Base-by-base conservation (phyloP, 2,888 invertebrate genomes). In the Metopia argyrocephala region DNA sequence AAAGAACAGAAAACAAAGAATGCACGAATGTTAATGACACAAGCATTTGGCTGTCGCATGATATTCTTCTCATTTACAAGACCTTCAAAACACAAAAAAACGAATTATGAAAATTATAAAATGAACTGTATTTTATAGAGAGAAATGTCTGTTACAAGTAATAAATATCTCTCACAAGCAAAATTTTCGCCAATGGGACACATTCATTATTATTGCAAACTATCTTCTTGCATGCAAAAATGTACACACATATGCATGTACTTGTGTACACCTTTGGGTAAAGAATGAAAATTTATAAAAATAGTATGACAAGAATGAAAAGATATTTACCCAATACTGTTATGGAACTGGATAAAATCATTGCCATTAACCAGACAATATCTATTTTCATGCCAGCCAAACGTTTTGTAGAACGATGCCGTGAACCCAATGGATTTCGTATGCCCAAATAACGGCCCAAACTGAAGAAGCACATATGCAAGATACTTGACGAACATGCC, bases 391-490 rank as follows among this genome's bases (percentile, higher is more conserved):
- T 93, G 73, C 95, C 93, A 15, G 96, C 95, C 83, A 96, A 92
- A 56, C 95, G 92, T 87, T 95, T 96, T 4, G 97, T 96, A 73
- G 95, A 95, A 86, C 94, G 95, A 89, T 96, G 95, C 3, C 96
- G 92, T 61, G 96, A 96, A 87, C 94, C 95, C 88, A 98, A 91
- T 0, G 98, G 98, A 89, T 96, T 96, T 66, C 97, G 92, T 87
- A 97, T 96, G 79, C 97, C 97, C 85, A 97, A 91, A 91, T 96
- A 98, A 83, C 98, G 92, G 84, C 96, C 96, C 78, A 96, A 90
- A 66, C 96, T 95, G 86, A 96, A 96, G 90, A 95, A 96, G 87
- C 98, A 97, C 93, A 98, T 95, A 92, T 98, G 98, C 92, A 98
- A 94, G 89, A 98, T 98, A 89, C 97, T 97, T 5, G 97, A 96